Base-by-base conservation (phyloP, 1,140 invertebrate genomes). In the Aricia agestis region DNA sequence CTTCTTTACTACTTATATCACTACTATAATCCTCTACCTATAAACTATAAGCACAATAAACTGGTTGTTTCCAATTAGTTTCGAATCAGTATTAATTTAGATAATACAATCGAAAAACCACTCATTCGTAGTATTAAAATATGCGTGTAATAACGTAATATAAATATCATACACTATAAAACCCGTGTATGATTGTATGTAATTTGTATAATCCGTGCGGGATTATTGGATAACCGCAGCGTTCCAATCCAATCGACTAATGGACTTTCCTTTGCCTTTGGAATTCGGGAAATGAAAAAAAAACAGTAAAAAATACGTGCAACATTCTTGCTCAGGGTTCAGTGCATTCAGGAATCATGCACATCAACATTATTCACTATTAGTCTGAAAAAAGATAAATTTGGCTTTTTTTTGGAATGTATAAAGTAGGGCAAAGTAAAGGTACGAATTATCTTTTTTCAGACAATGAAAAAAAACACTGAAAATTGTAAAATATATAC, bases 261-360 rank as follows among this genome's bases (percentile, higher is more conserved):
- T 87, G 85, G 85, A 84, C 74, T 72, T 78, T 74, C 78, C 84
- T 83, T 84, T 84, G 80, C 78, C 83, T 85, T 78, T 75, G 81
- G 79, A 82, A 77, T 80, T 77, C 72, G 79, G 58, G 59, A 85
- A 84, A 82, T 82, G 82, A 83, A 86, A 84, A 80, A 81, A 78
- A 83, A 80, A 77, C 74, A 76, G 74, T 80, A 76, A 77, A 78
- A 74, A 77, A 76, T 78, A 82, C 86, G 88, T 89, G 86, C 86
- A 90, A 88, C 86, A 90, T 86, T 87, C 88, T 84, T 85, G 83
- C 82, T 82, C 78, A 80, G 78, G 81, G 82, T 81, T 72, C 19
- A 86, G 88, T 90, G 88, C 88, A 90, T 89, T 89, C 85, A 75
- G 86, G 86, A 86, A 69, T 79, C 86, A 90, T 90, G 88, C 88